A percentile compares a stretch with the other conserved stretches of the same genome.
These are phyloP conservation scores for Prunella himalayana DNA, from an alignment of 2,113 vertebrate species.

Conservation along the genomic window DNA sequence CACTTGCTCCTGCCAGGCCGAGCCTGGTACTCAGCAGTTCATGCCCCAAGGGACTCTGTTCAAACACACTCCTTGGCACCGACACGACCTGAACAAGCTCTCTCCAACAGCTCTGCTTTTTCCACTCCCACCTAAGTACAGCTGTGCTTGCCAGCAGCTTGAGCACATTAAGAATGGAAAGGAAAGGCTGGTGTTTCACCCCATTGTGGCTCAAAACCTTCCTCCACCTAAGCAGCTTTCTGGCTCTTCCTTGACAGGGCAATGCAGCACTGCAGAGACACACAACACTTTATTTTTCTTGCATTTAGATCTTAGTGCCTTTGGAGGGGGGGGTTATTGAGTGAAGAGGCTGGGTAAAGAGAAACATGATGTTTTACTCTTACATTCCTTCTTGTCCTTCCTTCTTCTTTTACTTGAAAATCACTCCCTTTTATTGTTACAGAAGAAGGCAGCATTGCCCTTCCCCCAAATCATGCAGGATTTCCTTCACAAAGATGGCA, in stretches of 20 bases:
- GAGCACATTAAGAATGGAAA: neutral
- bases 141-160: neutral
- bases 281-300: neutral
- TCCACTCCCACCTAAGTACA: neutral
- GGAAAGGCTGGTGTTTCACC: neutral
- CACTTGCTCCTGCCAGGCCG: neutral
- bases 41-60: neutral
- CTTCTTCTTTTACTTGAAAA: neutral
- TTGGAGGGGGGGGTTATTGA: neutral
- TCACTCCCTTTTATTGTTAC: neutral
- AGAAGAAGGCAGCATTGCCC: neutral
- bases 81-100: neutral
- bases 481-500: neutral
- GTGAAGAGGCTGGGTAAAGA: neutral
- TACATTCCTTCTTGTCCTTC: neutral
- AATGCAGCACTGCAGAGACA: neutral
- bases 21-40: neutral
- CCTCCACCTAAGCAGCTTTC: neutral
- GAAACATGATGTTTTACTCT: neutral
- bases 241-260: neutral
- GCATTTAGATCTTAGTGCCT: neutral
- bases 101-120: neutral
- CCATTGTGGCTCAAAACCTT: neutral
- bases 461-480: neutral
- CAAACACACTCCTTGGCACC: neutral